Evolutionary conservation across 1,140 invertebrate genomes (phyloP), one percentile per base, ranked within the genome.

Genomic region (Agraylea sexmaculata): DNA sequence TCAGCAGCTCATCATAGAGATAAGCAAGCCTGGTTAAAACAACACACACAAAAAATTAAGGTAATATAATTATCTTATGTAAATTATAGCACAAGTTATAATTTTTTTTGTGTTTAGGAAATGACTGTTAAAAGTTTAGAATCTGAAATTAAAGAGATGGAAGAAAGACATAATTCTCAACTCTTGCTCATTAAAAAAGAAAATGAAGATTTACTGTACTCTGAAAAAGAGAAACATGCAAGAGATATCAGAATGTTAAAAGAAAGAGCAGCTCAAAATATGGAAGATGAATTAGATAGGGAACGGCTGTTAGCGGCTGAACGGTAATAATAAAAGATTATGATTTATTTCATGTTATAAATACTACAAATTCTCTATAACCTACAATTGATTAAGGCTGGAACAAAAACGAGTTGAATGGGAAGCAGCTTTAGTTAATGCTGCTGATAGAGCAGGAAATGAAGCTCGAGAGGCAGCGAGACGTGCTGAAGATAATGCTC

Each of bases 101-200:
- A 31, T 31, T 31, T n/a, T 25, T 7, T 25, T 35, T 43, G 2
- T 2, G 32, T 45, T 1, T 47, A 68, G 65, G 64, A 68, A 40
- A 44, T 68, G 40, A 68, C 65, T 37, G 57, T 68, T 2, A 66
- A 66, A 55, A 63, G 63, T 11, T 37, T 68, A 29, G 64, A 68
- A 49, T 59, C 59, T 4, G 64, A 68, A 37, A 50, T 68, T 1
- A 43, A 60, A 2, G 62, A 66, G 36, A 66, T 66, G 59, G 62
- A 63, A 10, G 61, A 66, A 2, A 53, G 60, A 0, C 62, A 66
- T 29, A n/a, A 32, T 1, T 27, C 21, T n/a, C 37, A 34, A 29
- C 2, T 46, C 2, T 29, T 13, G 0, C 18, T 25, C 20, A 7
- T 35, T 3, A 36, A 49, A 30, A 31, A 39, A 36, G 33, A 46